These are phyloP conservation scores for Emydura subglobosa DNA, from an alignment of 2,113 vertebrate genomes.

Conservation along the genomic window DNA sequence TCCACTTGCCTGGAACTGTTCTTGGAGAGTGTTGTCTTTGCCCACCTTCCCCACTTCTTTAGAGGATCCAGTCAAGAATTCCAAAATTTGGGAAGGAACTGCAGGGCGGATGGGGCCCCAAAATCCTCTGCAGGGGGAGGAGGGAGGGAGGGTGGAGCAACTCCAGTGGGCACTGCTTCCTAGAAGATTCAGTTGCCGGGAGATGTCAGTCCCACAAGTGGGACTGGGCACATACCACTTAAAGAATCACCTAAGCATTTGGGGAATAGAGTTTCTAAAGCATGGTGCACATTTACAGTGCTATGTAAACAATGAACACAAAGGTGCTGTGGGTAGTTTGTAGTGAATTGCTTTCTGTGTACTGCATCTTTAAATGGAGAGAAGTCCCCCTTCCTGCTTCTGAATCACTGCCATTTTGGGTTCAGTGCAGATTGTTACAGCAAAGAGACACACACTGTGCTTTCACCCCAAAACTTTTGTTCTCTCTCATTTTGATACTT, in stretches of 20 bases:
- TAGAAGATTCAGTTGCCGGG: neutral
- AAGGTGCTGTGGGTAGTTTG: fast-evolving
- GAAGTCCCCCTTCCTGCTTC: neutral
- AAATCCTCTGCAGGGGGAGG: neutral
- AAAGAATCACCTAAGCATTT: neutral
- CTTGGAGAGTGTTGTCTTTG: too few relatives aligned
- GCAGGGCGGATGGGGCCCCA: neutral
- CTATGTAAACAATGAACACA: neutral
- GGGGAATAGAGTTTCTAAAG: neutral
- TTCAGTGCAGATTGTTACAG: neutral
- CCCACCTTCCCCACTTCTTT: neutral
- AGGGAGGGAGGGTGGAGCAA: neutral
- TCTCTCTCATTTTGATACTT: neutral
- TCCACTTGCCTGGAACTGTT: neutral
- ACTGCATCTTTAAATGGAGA: neutral
- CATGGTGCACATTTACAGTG: fast-evolving
- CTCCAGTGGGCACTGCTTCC: neutral
- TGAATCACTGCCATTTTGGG: neutral
- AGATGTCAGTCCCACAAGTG: neutral
- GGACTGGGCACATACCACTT: neutral
- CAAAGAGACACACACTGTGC: fast-evolving
- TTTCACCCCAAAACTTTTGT: neutral
- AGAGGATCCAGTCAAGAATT: neutral
- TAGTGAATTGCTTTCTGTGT: neutral
- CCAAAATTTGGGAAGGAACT: neutral